Base-by-base conservation (phyloP, 2,113 vertebrate species). In the Ginglymostoma cirratum region DNA sequence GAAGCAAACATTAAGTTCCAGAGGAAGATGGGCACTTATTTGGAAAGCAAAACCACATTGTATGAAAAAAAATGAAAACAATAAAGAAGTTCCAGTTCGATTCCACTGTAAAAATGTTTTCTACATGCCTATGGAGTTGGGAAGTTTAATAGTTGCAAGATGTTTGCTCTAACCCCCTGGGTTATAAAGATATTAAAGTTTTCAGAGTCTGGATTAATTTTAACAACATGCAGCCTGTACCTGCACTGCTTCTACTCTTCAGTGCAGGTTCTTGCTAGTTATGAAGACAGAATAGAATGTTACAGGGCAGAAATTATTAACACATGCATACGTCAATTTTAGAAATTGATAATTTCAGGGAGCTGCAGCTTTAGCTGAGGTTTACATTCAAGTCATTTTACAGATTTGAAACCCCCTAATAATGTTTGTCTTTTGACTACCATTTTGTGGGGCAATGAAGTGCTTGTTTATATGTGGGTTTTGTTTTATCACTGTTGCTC, bases 401-500 rank as follows among this genome's bases (percentile, higher is more conserved):
- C 14, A 14, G 93, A 5, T 30, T 45, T 94, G 34, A 14, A 69
- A 72, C 23, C 23, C 38, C 45, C 24, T 52, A 48, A 48, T 27
- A 61, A 89, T 89, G 48, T 27, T 89, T 48, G 66, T 30, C 65
- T 30, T 70, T 70, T 70, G 92, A 70, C 70, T 70, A 23, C 48
- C 93, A 95, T 95, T 95, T 67, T 72, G 52, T 95, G 45, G 42
- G 3, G 30, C 94, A 76, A 12, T 48, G 94, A 70, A 27, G 12
- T 34, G 67, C 48, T 34, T 52, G n/a, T 95, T 76, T 95, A 67
- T 45, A 52, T 42, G 48, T 48, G 55, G 55, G 42, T 42, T 95
- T 95, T 23, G 42, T 76, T 95, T 95, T 95, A 95, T 52, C 67
- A 95, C 69, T 15, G 87, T 3, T 90, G 52, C 52, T 90, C 87